Percentiles rank a stretch among this genome's conserved stretches.
These are phyloP conservation scores for Pheosia tremula DNA, from an alignment of 2,888 invertebrate species.

Conservation along the genomic window DNA sequence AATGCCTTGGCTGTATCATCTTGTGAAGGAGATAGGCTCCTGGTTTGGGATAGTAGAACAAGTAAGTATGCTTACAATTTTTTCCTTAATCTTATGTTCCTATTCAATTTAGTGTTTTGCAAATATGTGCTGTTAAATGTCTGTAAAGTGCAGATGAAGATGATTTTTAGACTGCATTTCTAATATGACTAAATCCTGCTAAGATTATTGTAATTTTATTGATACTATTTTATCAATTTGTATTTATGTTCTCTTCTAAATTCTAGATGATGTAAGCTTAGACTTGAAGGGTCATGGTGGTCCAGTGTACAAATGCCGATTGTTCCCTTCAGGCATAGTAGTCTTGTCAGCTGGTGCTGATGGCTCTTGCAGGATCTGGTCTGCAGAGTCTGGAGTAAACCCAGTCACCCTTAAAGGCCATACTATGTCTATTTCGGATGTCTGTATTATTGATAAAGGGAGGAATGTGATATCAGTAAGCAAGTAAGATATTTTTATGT, in stretches of 20 bases:
- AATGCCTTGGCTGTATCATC: constrained; percentile 87
- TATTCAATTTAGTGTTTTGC: too few species aligned
- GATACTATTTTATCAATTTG: constrained; percentile 5
- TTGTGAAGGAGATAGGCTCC: constrained; percentile 83
- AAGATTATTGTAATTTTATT: constrained; percentile 4
- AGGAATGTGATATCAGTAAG: constrained; percentile 88
- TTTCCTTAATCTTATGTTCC: too few species aligned
- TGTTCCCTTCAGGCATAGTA: constrained; percentile 89
- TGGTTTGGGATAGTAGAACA: constrained; percentile 87
- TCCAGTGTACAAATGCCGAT: constrained; percentile 87
- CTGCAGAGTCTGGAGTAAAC: constrained; percentile 87
- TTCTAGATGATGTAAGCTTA: constrained; percentile 68
- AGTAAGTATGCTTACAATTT: constrained; percentile 58
- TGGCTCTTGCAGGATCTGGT: constrained; percentile 88
- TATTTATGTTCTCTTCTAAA: constrained; percentile 36
- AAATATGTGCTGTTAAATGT: too few species aligned
- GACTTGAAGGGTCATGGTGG: constrained; percentile 87
- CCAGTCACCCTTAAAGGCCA: constrained; percentile 88
- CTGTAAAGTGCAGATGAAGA: too few species aligned
- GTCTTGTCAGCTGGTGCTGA: constrained; percentile 88
- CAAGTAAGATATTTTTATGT: constrained; percentile 68
- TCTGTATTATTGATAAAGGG: constrained; percentile 87
- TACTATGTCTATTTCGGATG: constrained; percentile 85
- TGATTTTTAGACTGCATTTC: too few species aligned
- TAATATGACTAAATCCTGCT: too few species aligned